Evolutionary conservation across 2,797 vertebrate species (phyloP), one percentile per base, ranked within the genome.

Genomic region (Artibeus jamaicensis): DNA sequence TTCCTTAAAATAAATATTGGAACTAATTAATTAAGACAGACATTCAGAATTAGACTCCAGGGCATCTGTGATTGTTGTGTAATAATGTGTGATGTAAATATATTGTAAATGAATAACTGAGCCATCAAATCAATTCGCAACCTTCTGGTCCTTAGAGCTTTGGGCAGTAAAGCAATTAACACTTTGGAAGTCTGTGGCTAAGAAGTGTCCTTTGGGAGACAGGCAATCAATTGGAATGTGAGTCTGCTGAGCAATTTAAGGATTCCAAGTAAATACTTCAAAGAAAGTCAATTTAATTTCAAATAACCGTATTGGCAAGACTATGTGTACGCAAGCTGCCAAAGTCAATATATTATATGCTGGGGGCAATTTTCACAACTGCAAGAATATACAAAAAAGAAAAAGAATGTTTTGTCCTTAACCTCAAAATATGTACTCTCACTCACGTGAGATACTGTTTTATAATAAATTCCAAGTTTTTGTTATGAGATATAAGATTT

Each of bases 221-320:
- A 93, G 26, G 65, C 77, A 93, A 93, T 96, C 92, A 95, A 76
- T 73, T 68, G 42, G 18, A 10, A 67, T 94, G 19, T 86, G 67
- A 42, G 26, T 89, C 42, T 89, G 37, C 65, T 90, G 81, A 91
- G 68, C 57, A 96, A 59, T 92, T 94, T 87, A 92, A 94, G 44
- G 39, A 92, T 97, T 93, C 81, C 87, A 96, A 93, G 94, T 95
- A 97, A 97, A 94, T 37, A 89, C 86, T 94, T 86, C 81, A 94
- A 89, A 97, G 91, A 97, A 94, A 90, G 68, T 96, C 68, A 76
- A 88, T 88, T 93, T 92, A 95, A 95, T 93, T 96, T 90, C 65
- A 85, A 88, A 88, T 93, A 94, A 88, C 59, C 79, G 29, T 78
- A 90, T 94, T 93, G 95, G 50, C 53, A 94, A 93, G 48, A 68